These are phyloP conservation scores for Nemotelus pantherinus DNA, from an alignment of 2,888 invertebrate genomes.

Conservation along the genomic window DNA sequence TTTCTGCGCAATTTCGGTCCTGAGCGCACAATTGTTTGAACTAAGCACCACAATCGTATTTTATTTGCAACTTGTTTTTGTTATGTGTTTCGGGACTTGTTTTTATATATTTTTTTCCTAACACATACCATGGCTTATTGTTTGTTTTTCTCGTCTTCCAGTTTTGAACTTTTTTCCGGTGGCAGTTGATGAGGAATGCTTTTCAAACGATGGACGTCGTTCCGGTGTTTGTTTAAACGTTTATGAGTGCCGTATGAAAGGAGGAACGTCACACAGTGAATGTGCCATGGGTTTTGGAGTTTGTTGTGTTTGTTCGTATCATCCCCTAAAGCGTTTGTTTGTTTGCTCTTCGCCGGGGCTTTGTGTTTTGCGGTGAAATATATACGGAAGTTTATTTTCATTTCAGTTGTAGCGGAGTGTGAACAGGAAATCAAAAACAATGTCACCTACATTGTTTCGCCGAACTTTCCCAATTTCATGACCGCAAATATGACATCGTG, in stretches of 20 bases:
- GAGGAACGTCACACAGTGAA: slow-evolving; percentile 75
- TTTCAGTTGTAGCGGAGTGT: slow-evolving; percentile 79
- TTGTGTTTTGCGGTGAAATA: background rate
- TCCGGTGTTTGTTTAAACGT: slow-evolving; percentile 83
- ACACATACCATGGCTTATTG: background rate
- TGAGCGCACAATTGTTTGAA: background rate
- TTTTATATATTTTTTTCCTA: background rate
- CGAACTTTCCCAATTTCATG: slow-evolving; percentile 82
- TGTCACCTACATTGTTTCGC: slow-evolving; percentile 84
- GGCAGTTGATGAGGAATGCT: slow-evolving; percentile 83
- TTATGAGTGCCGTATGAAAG: slow-evolving; percentile 82
- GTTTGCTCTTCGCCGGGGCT: background rate
- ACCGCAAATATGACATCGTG: slow-evolving; percentile 73
- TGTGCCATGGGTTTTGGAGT: slow-evolving; percentile 87
- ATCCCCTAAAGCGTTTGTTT: background rate
- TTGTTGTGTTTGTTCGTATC: slow-evolving; percentile 83
- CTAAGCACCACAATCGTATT: background rate
- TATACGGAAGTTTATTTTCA: slow-evolving; percentile 24
- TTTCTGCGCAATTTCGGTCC: background rate
- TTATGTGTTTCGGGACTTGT: background rate
- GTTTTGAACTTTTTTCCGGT: slow-evolving; percentile 87
- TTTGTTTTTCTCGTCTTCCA: slow-evolving; percentile 56
- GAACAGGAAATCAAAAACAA: slow-evolving; percentile 78
- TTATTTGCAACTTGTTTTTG: slow-evolving; percentile 12
- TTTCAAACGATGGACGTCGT: slow-evolving; percentile 75